Percentiles rank a stretch among this genome's conserved stretches.
Evolutionary conservation across 2,113 vertebrate genomes (phyloP).

Genomic region (Platysteira castanea): DNA sequence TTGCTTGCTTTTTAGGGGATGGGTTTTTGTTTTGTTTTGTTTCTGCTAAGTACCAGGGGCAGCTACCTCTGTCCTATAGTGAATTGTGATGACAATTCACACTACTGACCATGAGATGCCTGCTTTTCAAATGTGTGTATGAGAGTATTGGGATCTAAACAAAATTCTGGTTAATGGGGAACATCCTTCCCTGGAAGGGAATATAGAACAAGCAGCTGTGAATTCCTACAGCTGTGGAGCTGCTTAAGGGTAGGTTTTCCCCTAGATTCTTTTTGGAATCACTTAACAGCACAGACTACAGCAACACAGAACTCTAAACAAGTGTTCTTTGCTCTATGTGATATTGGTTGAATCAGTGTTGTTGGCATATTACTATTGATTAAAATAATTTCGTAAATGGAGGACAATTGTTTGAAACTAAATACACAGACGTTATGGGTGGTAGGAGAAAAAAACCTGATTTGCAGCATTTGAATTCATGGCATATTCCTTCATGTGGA

Average conservation of each 20-base stretch:
- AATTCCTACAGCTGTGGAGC: not conserved
- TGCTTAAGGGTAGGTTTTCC: not conserved
- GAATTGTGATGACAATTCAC: not conserved
- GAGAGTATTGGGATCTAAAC: not conserved
- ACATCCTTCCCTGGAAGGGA: not conserved
- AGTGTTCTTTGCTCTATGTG: accelerated
- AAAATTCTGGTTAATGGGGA: not conserved
- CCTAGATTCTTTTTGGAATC: not conserved
- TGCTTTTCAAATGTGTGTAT: not conserved
- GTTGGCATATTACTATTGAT: not conserved
- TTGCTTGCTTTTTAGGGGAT: not conserved
- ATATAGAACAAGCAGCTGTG: not conserved
- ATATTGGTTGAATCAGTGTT: not conserved
- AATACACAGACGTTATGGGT: not conserved
- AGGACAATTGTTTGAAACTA: not conserved
- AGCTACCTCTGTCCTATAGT: not conserved
- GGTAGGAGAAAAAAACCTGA: accelerated
- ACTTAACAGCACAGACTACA: not conserved
- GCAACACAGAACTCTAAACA: not conserved
- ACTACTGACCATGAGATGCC: not conserved
- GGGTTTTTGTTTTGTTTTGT: not conserved
- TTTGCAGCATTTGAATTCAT: not conserved
- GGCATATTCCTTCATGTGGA: not conserved
- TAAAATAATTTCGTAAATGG: not conserved
- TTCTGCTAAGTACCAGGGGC: not conserved